Evolutionary conservation across 2,888 invertebrate genomes (phyloP).

Genomic region (Drosophila hamatofila): DNA sequence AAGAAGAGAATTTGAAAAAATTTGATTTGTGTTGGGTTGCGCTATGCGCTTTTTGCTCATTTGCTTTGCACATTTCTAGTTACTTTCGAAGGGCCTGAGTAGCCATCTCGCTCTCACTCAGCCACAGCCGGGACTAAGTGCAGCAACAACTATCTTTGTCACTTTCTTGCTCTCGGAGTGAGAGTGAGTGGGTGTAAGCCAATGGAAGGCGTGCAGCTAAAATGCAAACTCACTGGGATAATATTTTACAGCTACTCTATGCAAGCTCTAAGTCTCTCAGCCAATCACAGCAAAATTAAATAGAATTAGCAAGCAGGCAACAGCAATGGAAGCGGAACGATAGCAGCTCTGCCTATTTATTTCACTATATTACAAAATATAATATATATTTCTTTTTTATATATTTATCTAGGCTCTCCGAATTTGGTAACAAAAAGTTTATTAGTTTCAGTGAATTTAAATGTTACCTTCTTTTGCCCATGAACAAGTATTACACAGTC

Average conservation of each 20-base stretch:
- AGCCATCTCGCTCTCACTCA: neutral
- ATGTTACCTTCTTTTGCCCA: no score
- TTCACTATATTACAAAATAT: neutral
- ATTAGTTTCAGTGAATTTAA: no score
- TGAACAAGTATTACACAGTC: neutral
- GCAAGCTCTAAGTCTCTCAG: neutral
- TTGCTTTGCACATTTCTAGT: neutral
- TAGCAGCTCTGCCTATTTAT: neutral
- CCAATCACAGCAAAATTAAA: neutral
- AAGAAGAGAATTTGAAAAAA: no score
- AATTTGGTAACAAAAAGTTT: no score
- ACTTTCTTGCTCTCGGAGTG: neutral
- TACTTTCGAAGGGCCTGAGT: neutral
- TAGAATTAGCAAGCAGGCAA: neutral
- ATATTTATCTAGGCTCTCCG: no score
- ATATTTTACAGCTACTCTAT: neutral
- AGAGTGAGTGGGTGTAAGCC: neutral
- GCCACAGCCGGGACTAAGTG: fast-evolving
- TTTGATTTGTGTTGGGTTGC: no score
- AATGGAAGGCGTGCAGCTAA: neutral
- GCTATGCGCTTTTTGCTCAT: neutral
- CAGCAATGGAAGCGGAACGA: neutral
- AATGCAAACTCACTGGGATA: neutral
- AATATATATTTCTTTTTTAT: no score
- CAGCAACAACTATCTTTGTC: neutral